These are phyloP conservation scores for Hippopotamyrus pictus DNA, from an alignment of 2,797 vertebrate species.

Conservation along the genomic window DNA sequence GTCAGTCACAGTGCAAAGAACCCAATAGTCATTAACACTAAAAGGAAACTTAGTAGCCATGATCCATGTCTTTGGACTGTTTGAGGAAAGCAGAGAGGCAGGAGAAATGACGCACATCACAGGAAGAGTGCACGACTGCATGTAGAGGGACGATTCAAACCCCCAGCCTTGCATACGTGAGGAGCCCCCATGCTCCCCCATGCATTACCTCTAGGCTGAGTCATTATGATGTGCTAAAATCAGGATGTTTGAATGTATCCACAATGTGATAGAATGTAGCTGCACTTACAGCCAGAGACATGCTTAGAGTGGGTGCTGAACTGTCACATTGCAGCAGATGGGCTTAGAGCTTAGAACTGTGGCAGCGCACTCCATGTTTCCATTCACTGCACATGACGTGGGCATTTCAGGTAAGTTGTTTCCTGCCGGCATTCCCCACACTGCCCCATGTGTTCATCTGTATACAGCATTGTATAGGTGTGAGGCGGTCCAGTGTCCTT, in stretches of 20 bases:
- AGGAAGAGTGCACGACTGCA: background rate
- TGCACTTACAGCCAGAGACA: background rate
- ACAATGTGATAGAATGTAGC: background rate
- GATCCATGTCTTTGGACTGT: background rate
- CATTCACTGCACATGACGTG: background rate
- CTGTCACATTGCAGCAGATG: background rate
- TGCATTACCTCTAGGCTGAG: background rate
- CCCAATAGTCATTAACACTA: background rate
- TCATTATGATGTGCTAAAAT: background rate
- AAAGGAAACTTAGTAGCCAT: background rate
- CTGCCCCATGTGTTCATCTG: background rate
- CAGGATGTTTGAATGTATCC: background rate
- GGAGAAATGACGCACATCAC: background rate
- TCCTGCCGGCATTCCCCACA: background rate
- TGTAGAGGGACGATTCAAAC: background rate
- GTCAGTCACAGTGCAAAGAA: background rate
- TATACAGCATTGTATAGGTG: background rate
- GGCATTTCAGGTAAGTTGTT: background rate
- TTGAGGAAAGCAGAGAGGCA: background rate
- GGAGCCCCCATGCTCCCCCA: background rate
- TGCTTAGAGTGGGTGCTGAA: background rate
- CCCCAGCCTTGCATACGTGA: background rate
- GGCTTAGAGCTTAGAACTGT: background rate
- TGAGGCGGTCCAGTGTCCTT: background rate
- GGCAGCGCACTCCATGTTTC: background rate